Base-by-base conservation (phyloP, 2,888 invertebrate species). In the Cheiracanthium punctorium region DNA sequence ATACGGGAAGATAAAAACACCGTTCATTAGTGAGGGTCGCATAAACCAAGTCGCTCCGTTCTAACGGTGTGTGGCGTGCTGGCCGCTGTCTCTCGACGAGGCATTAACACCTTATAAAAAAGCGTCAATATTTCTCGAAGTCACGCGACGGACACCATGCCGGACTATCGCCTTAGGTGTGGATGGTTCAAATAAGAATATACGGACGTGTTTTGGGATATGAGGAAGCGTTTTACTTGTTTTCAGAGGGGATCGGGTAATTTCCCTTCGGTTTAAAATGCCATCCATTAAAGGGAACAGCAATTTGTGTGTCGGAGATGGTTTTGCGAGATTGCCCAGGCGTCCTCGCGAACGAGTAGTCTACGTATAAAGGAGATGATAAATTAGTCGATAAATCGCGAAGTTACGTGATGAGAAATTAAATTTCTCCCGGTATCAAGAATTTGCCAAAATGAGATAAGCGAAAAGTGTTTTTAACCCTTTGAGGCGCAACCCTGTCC, bases 21-120 rank as follows among this genome's bases (percentile, higher is more conserved):
- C 10, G 4, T 4, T 41, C 43, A 24, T 33, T 71, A 41, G 43
- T 71, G 41, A 71, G 24, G 41, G 43, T 28, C 32, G 30, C 7
- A 30, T 30, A 71, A 28, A 29, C 14, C 71, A 14, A 14, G 28
- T 29, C 71, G 28, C 43, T 37, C n/a, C n/a, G 43, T 28, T 43
- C 71, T 29, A 71, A 75, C 75, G 37, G 65, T 65, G n/a, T n/a
- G n/a, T n/a, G 58, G 64, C 65, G 65, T 75, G 75, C 24, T n/a
- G n/a, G n/a, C n/a, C n/a, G n/a, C n/a, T n/a, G 75, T 41, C 75
- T 58, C 65, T 4, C 33, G 14, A n/a, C 28, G 28, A n/a, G 58
- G 30, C 65, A 75, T 75, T 75, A 75, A 64, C 75, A 64, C 75
- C 58, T 75, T 73, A 58, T 64, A 65, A n/a, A n/a, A n/a, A 75